These are phyloP conservation scores for Drosophila kanapiae DNA, from an alignment of 1,140 invertebrate species.

Conservation along the genomic window DNA sequence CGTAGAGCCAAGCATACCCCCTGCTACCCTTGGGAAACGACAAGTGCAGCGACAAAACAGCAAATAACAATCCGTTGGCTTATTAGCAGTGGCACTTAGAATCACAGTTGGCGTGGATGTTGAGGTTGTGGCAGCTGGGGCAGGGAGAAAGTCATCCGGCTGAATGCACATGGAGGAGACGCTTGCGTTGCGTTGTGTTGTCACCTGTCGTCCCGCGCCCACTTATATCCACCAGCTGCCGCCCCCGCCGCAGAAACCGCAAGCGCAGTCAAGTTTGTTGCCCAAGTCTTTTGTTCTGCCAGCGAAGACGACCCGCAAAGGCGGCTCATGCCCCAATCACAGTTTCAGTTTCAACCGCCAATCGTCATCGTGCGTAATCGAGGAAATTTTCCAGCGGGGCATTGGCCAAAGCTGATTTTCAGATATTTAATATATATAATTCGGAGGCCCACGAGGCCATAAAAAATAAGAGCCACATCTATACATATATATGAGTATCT, in stretches of 20 bases:
- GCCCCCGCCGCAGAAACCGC: slow-evolving; percentile 50
- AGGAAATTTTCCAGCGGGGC: slow-evolving; percentile 25
- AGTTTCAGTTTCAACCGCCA: slow-evolving; percentile 32
- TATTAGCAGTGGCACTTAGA: slow-evolving; percentile 73
- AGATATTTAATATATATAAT: slow-evolving; percentile 29
- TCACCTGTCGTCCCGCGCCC: slow-evolving; percentile 19
- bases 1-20: neutral
- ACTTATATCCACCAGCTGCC: slow-evolving; percentile 1
- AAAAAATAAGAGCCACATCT: slow-evolving; percentile 31
- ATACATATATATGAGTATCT: slow-evolving; percentile 26
- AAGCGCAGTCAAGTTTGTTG: slow-evolving; percentile 78
- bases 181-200: slow-evolving; percentile 20
- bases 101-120: slow-evolving; percentile 35
- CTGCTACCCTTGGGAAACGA: slow-evolving; percentile 22
- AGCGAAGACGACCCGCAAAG: neutral
- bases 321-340: slow-evolving; percentile 2
- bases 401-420: slow-evolving; percentile 15
- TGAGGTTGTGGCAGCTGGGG: slow-evolving; percentile 5
- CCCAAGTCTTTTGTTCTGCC: slow-evolving; percentile 77
- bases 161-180: slow-evolving; percentile 44
- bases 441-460: slow-evolving; percentile 25
- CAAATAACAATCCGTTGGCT: slow-evolving; percentile 37
- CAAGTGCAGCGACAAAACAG: slow-evolving; percentile 39
- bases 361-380: slow-evolving; percentile 18
- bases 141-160: slow-evolving; percentile 62